These are phyloP conservation scores for Eulemur macaco DNA, from an alignment of 2,113 vertebrate genomes.

Conservation along the genomic window DNA sequence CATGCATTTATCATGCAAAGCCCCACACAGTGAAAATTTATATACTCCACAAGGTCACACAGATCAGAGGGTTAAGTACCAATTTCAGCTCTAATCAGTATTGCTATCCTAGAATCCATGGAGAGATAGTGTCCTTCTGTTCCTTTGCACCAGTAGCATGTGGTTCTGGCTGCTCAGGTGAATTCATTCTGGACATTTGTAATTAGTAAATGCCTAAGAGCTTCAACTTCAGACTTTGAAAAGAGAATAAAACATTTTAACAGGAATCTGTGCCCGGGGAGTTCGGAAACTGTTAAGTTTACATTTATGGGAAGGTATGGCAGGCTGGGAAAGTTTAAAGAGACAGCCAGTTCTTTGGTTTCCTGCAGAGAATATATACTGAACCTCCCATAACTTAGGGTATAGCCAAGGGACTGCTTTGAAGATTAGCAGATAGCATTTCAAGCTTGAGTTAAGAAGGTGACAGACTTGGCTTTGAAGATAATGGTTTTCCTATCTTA, in stretches of 20 bases:
- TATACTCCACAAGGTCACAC: neutral
- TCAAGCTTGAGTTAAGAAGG: neutral
- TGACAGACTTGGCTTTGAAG: neutral
- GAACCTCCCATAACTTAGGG: neutral
- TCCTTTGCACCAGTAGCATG: neutral
- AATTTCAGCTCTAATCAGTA: neutral
- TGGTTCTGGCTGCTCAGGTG: neutral
- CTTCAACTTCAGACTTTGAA: slow-evolving; percentile 10
- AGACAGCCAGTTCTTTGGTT: neutral
- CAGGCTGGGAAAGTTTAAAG: neutral
- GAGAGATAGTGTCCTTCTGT: neutral
- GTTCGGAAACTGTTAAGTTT: neutral
- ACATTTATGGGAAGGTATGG: neutral
- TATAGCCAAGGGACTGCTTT: neutral
- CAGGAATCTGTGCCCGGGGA: neutral
- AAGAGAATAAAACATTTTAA: neutral
- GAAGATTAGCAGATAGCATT: neutral
- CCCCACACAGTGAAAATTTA: neutral
- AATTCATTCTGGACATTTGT: neutral
- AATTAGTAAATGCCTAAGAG: neutral
- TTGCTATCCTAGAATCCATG: neutral
- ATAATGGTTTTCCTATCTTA: neutral
- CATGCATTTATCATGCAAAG: neutral
- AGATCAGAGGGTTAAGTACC: neutral
- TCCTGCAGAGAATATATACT: neutral